These are phyloP conservation scores for Andrena minutula DNA, from an alignment of 2,888 invertebrate species.

Conservation along the genomic window DNA sequence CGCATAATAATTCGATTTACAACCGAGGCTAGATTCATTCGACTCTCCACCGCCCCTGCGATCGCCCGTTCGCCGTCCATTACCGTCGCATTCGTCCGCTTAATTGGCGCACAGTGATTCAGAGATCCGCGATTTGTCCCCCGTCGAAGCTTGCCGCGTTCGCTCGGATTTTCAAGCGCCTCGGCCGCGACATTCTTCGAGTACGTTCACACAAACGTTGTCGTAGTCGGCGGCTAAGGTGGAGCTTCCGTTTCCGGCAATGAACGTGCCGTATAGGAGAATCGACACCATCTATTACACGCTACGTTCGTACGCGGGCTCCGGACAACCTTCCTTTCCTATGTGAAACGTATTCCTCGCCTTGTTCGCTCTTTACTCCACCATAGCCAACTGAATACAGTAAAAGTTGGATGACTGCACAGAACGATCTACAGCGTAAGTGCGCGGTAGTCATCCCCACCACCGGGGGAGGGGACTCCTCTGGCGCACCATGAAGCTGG, in stretches of 20 bases:
- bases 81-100: conserved; percentile 2
- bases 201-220: conserved; percentile 63
- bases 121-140: neutral
- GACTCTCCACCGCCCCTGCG: neutral
- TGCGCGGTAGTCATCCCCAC: too few species aligned
- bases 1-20: neutral
- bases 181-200: conserved; percentile 64
- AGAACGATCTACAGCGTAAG: too few species aligned
- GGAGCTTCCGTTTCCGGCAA: conserved; percentile 84
- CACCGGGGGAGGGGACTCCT: too few species aligned
- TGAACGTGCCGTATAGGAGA: conserved; percentile 79
- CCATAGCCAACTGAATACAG: too few species aligned
- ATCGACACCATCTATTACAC: conserved; percentile 66
- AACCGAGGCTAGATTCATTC: neutral
- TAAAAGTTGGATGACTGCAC: too few species aligned
- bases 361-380: neutral
- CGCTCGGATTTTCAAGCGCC: conserved; percentile 50
- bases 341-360: conserved; percentile 3
- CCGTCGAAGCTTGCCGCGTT: neutral
- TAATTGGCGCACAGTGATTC: conserved; percentile 15
- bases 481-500: too few species aligned
- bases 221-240: conserved; percentile 74
- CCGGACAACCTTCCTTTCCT: conserved; percentile 23
- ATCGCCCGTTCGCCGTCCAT: neutral
- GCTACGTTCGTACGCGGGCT: conserved; percentile 30